Evolutionary conservation across 1,140 invertebrate species (phyloP).

Genomic region (Leptinotarsa undecemlineata): DNA sequence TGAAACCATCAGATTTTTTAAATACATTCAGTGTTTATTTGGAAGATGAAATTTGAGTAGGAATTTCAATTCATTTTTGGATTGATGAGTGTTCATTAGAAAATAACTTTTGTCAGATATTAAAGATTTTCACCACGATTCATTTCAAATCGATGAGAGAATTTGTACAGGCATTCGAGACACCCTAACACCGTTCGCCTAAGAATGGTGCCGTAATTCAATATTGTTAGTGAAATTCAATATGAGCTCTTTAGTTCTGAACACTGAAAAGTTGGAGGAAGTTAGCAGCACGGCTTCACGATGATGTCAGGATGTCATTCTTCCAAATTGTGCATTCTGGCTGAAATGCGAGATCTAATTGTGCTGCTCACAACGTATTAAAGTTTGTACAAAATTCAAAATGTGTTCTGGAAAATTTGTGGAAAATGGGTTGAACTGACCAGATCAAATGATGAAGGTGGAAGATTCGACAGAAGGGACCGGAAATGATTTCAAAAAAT

Average conservation of each 20-base stretch:
- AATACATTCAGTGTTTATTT: too few relatives aligned
- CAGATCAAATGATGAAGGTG: too few relatives aligned
- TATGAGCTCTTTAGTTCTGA: conserved; percentile 21
- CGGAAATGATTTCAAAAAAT: too few relatives aligned
- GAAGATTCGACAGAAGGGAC: too few relatives aligned
- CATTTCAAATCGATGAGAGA: background rate
- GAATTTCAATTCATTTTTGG: too few relatives aligned
- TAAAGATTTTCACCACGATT: too few relatives aligned
- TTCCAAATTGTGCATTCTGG: background rate
- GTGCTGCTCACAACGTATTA: background rate
- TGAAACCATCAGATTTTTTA: too few relatives aligned
- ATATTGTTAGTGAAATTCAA: conserved; percentile 7
- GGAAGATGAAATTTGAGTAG: too few relatives aligned
- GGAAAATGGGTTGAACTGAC: too few relatives aligned
- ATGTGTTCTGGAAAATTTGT: background rate
- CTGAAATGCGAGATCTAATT: background rate
- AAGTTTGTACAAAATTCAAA: background rate
- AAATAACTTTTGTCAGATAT: too few relatives aligned
- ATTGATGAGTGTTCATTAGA: too few relatives aligned
- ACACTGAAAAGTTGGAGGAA: conserved; percentile 21
- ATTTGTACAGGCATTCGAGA: background rate
- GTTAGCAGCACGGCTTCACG: background rate
- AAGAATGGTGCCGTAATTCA: conserved; percentile 9
- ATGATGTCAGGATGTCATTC: background rate
- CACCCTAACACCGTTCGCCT: background rate